Evolutionary conservation across 2,888 invertebrate genomes (phyloP), one percentile per base, ranked within the genome.

Genomic region (Parnassius glacialis): DNA sequence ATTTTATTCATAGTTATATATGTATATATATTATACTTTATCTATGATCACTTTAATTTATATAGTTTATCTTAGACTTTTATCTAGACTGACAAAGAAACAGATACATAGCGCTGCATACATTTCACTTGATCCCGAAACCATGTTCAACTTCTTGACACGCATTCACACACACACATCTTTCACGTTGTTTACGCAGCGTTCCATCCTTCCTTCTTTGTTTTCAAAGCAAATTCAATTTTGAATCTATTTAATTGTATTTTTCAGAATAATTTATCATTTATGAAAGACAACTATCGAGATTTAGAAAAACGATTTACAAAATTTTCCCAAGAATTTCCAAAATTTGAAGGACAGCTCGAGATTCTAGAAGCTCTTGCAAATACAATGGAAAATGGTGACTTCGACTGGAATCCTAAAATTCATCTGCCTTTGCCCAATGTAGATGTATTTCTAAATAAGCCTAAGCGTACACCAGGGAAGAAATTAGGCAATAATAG

Each of bases 311-410:
- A 65, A 16, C 79, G 82, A 64, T 75, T 90, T 43, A 66, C 72
- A 0, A 78, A 72, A 54, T 75, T 85, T 61, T 79, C 87, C 0
- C 68, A 78, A 61, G 84, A 86, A 54, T 61, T 90, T 10, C 88
- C 89, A 0, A 90, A 82, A 65, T 70, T 90, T 10, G 85, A 87
- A 76, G 83, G 84, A 0, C 86, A 90, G 73, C 71, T 90, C 1
- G 81, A 83, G 63, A 73, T 85, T 10, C 71, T 90, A 58, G 87
- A 86, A 70, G 72, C 79, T 1, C 64, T 90, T 20, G 79, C 86
- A 0, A 76, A 70, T 47, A 76, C 73, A 9, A 62, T 84, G 12
- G 79, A 82, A 5, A 69, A 61, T n/a, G 73, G 71, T 48, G 70
- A 78, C 13, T 68, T 62, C 41, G 74, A 67, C 34, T 82, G 81